phyloP scores from a whole-genome alignment of 2,888 invertebrate species.

The Sphaeridia pumilis region DNA sequence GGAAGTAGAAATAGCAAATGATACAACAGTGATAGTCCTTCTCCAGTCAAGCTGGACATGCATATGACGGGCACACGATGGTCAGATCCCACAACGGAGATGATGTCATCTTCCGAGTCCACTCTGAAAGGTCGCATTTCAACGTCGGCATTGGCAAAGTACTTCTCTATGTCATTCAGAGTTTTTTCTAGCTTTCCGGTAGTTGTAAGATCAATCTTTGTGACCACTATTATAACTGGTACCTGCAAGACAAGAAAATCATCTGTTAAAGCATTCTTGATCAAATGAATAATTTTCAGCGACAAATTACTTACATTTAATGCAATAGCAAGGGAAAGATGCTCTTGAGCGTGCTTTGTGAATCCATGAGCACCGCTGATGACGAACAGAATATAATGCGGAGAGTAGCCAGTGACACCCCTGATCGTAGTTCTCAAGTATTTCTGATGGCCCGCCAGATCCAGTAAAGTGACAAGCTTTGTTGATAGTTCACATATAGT shows the following conservation, averaged over 20 bases:
- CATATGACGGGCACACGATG: conserved; percentile 64
- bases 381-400: conserved; percentile 80
- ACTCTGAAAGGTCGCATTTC: conserved; percentile 52
- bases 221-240: conserved; percentile 87
- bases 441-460: conserved; percentile 90
- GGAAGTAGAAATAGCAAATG: conserved; percentile 73
- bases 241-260: conserved; percentile 38
- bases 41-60: conserved; percentile 81
- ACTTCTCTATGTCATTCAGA: conserved; percentile 39
- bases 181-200: conserved; percentile 39
- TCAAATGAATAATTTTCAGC: too few relatives aligned
- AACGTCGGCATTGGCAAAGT: conserved; percentile 38
- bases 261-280: too few relatives aligned
- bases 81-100: conserved; percentile 44
- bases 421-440: conserved; percentile 91
- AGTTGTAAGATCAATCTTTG: conserved; percentile 77
- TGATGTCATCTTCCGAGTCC: conserved; percentile 56
- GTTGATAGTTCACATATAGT: conserved; percentile 86
- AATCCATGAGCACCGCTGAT: conserved; percentile 70
- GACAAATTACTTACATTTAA: conserved; percentile 51
- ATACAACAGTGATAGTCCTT: conserved; percentile 67
- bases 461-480: conserved; percentile 87
- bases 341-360: conserved; percentile 76
- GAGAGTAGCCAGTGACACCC: conserved; percentile 84
- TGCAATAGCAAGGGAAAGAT: conserved; percentile 69